Conservation (phyloP, 2,797 vertebrate genomes). For the Smutsia gigantea region DNA sequence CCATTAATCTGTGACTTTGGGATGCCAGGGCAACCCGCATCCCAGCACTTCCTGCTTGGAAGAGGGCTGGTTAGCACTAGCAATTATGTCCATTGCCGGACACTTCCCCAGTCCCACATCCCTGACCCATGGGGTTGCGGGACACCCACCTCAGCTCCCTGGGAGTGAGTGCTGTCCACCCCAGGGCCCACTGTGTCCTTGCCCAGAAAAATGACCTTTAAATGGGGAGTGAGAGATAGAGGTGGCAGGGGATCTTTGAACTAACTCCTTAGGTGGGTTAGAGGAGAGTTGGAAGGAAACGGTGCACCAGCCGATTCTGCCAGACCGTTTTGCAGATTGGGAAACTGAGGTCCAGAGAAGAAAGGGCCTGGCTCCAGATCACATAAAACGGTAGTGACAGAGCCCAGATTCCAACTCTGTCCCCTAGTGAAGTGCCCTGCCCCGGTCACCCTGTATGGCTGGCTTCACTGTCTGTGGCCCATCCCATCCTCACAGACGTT, state of each 20-base stretch:
- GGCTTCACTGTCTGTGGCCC: background rate
- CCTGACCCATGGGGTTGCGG: conserved; percentile 62
- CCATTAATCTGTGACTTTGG: conserved; percentile 73
- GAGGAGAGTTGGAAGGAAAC: background rate
- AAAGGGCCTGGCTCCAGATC: background rate
- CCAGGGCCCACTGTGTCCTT: background rate
- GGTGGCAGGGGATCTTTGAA: background rate
- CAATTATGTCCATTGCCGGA: conserved; percentile 74
- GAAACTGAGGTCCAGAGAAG: conserved; percentile 58
- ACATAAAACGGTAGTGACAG: background rate
- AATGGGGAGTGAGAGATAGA: background rate
- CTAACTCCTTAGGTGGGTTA: background rate
- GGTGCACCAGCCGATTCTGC: background rate
- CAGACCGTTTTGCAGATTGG: conserved; percentile 16
- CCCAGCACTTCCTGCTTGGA: conserved; percentile 81
- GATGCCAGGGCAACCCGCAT: conserved; percentile 69
- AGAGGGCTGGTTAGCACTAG: conserved; percentile 69
- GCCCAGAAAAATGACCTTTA: conserved; percentile 27
- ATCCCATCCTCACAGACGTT: conserved; percentile 55
- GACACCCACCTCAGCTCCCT: conserved; percentile 28
- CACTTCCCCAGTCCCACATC: conserved; percentile 51
- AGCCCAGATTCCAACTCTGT: conserved; percentile 1
- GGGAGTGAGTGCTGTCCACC: background rate
- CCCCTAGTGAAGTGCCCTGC: conserved; percentile 4
- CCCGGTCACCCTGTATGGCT: conserved; percentile 28